Conservation (phyloP, 2,797 vertebrate species). For the Sciurus carolinensis region DNA sequence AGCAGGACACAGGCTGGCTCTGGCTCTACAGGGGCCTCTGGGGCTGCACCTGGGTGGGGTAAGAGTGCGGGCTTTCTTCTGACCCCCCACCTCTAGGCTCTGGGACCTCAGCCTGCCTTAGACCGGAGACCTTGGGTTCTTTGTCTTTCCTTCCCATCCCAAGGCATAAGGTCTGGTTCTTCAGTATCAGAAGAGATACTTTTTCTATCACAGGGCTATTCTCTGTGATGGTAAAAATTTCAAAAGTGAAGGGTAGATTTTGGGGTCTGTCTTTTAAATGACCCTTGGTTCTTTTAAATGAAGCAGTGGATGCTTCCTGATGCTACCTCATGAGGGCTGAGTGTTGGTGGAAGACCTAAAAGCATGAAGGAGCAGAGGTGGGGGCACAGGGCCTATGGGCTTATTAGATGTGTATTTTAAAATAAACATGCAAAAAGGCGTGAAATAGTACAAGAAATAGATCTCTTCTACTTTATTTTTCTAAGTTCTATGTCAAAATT, state of each 20-base stretch:
- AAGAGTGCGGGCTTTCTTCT: background rate
- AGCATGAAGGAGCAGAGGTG: background rate
- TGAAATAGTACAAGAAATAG: background rate
- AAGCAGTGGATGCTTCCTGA: background rate
- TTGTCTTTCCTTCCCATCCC: background rate
- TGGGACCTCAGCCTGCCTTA: background rate
- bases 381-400: background rate
- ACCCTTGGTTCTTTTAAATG: background rate
- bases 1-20: background rate
- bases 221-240: background rate
- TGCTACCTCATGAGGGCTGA: background rate
- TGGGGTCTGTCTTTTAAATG: background rate
- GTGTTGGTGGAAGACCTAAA: background rate
- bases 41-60: background rate
- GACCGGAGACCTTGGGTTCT: background rate
- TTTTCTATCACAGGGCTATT: background rate
- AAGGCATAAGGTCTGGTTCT: background rate
- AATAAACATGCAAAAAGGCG: background rate
- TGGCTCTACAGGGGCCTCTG: background rate
- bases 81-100: background rate
- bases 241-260: background rate
- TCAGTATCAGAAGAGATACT: background rate
- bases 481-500: constrained; percentile 1
- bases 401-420: background rate
- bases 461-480: background rate